phyloP scores from a whole-genome alignment of 2,797 vertebrate genomes.

The Myioborus miniatus region DNA sequence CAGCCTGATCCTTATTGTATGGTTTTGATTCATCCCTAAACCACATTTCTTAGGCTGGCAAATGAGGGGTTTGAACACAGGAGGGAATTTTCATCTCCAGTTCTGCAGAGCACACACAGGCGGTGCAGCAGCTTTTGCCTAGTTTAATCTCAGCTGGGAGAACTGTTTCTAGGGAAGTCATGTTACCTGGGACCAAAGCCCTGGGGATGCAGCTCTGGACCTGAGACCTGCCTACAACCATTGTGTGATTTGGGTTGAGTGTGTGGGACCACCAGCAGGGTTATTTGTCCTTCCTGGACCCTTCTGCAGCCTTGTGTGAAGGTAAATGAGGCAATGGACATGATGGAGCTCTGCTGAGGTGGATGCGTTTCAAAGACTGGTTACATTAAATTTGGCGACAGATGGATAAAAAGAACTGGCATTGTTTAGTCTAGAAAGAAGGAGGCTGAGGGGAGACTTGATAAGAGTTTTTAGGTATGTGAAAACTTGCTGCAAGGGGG shows the following conservation, averaged over 20 bases:
- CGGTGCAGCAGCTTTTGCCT: not conserved
- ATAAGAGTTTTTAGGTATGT: conserved; percentile 15
- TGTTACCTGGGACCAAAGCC: not conserved
- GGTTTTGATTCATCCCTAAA: not conserved
- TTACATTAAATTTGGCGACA: not conserved
- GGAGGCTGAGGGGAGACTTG: not conserved
- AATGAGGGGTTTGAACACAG: not conserved
- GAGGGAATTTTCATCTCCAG: accelerated
- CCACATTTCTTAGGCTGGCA: not conserved
- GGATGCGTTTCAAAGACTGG: not conserved
- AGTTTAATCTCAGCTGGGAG: not conserved
- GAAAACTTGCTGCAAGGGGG: not conserved
- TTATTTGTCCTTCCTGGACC: not conserved
- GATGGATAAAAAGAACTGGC: not conserved
- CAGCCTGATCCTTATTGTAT: not conserved
- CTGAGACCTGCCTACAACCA: not conserved
- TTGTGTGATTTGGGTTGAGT: not conserved
- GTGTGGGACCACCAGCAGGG: not conserved
- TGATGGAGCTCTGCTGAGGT: not conserved
- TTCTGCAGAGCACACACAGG: not conserved
- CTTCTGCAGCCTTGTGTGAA: not conserved
- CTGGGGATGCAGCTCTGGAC: not conserved
- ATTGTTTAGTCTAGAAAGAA: conserved; percentile 33
- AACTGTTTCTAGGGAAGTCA: not conserved
- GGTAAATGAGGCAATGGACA: not conserved